Evolutionary conservation across 2,888 invertebrate genomes (phyloP).

Genomic region (Lissonota sp.): DNA sequence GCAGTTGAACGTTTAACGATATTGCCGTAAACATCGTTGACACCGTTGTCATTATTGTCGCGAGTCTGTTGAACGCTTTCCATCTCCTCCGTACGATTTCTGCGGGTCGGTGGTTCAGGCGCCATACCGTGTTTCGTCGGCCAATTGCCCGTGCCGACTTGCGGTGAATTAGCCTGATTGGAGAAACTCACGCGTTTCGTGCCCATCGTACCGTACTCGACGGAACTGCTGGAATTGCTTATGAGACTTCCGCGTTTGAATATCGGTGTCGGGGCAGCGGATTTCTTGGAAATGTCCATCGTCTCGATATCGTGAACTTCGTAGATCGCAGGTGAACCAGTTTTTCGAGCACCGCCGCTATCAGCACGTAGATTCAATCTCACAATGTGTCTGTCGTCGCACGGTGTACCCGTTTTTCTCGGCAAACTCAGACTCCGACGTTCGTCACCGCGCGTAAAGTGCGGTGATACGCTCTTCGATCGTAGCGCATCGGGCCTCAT

Average conservation of each 20-base stretch:
- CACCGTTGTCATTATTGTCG: constrained; percentile 67
- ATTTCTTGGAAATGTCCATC: constrained; percentile 59
- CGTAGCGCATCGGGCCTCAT: constrained; percentile 72
- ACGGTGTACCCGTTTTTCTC: constrained; percentile 31
- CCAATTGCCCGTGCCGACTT: constrained; percentile 80
- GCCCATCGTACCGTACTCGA: constrained; percentile 80
- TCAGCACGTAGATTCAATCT: constrained; percentile 18
- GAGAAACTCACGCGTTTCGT: constrained; percentile 85
- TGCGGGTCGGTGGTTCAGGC: constrained; percentile 79
- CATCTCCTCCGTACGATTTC: constrained; percentile 74
- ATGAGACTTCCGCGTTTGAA: constrained; percentile 85
- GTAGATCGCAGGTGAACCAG: constrained; percentile 68
- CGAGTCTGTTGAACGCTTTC: constrained; percentile 66
- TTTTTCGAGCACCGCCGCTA: constrained; percentile 41
- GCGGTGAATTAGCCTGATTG: constrained; percentile 74
- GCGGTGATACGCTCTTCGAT: constrained; percentile 84
- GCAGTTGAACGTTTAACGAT: constrained; percentile 18
- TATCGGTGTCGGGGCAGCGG: constrained; percentile 81
- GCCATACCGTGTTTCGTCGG: constrained; percentile 84
- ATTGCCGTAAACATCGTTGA: constrained; percentile 68
- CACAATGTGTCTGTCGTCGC: constrained; percentile 57
- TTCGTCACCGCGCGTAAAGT: constrained; percentile 79
- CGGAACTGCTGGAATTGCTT: constrained; percentile 75
- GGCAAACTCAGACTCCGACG: constrained; percentile 83
- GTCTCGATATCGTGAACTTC: constrained; percentile 68